Conservation (phyloP, 1,140 invertebrate genomes). For the Zelostemma sp. region DNA sequence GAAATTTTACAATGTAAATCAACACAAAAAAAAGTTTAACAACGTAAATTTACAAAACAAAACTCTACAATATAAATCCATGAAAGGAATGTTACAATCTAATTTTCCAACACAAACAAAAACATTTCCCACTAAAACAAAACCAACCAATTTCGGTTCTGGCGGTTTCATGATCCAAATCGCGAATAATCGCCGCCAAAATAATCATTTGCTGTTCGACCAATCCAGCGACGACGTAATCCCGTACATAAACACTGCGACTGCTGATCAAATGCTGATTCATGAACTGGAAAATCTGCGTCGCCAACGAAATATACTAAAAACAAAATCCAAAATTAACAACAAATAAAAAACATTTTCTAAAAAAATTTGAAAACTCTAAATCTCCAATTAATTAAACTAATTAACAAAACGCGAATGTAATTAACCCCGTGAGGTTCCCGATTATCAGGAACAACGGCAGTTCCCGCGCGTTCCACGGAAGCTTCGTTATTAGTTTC, state of each 20-base stretch:
- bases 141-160: constrained; percentile 80
- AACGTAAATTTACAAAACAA: no score
- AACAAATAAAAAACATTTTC: neutral
- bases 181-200: constrained; percentile 85
- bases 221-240: constrained; percentile 74
- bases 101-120: no score
- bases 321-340: constrained; percentile 21
- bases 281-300: constrained; percentile 83
- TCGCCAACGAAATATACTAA: constrained; percentile 85
- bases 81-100: no score
- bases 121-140: no score
- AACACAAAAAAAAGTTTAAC: no score
- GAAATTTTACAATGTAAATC: no score
- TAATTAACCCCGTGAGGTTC: constrained; percentile 86
- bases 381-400: neutral
- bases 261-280: constrained; percentile 79
- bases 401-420: constrained; percentile 14
- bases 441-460: constrained; percentile 88
- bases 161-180: constrained; percentile 87
- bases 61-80: no score
- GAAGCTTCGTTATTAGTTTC: constrained; percentile 73
- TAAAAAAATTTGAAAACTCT: constrained; percentile 6
- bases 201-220: constrained; percentile 85
- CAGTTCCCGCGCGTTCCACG: constrained; percentile 62
- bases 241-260: constrained; percentile 71